Percentiles rank a stretch among this genome's conserved stretches.
Conservation (phyloP, 2,113 vertebrate species). For the Tragelaphus scriptus region DNA sequence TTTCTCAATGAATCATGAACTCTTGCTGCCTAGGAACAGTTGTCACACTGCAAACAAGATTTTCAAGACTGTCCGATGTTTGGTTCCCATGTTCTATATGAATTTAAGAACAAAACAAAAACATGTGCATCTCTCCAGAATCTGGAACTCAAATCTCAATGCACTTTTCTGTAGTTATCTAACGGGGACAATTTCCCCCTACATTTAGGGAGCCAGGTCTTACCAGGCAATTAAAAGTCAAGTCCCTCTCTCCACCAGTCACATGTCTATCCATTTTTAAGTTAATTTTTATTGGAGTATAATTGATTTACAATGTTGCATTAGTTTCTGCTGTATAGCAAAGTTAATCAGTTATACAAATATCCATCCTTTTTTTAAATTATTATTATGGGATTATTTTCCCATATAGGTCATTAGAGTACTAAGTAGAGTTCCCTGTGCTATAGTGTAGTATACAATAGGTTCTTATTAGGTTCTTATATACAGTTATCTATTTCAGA, state of each 20-base stretch:
- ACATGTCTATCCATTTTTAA: background rate
- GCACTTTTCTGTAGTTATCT: background rate
- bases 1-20: background rate
- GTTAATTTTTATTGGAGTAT: background rate
- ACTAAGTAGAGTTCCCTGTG: background rate
- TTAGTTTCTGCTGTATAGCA: background rate
- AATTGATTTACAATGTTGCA: background rate
- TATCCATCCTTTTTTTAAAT: background rate
- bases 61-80: background rate
- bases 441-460: background rate
- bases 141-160: background rate
- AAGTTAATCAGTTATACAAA: background rate
- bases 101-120: background rate
- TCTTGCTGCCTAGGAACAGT: background rate
- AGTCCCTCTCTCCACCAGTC: too few species aligned
- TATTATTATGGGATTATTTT: background rate
- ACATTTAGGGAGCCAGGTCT: background rate
- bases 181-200: background rate
- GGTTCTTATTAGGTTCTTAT: background rate
- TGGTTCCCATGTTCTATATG: background rate
- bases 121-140: too few species aligned
- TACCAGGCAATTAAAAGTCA: background rate
- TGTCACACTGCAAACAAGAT: background rate
- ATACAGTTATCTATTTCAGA: background rate
- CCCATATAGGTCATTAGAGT: background rate